Evolutionary conservation across 2,888 invertebrate species (phyloP), one percentile per base, ranked within the genome.

Genomic region (Parnassius apollo): DNA sequence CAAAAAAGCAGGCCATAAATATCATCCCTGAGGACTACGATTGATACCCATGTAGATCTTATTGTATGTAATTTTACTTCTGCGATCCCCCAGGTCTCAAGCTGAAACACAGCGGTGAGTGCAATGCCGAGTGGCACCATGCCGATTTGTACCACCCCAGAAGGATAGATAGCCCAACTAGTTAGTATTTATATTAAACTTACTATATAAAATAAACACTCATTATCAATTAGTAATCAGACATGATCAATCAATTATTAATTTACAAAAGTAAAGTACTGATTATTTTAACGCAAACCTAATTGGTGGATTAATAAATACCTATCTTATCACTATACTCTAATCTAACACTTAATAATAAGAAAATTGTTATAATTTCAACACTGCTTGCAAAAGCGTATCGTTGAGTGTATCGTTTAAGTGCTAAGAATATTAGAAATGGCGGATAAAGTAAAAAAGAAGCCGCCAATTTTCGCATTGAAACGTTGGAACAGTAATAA

Each of bases 381-480:
- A 25, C 25, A 9, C 18, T 22, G 58, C 58, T 62, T 45, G 50
- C 55, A 18, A 51, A 45, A 51, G 25, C 42, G 42, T 42, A 42
- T 25, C 58, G 10, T 54, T 59, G 53, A 60, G 52, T 59, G 48
- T 42, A 11, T 42, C 58, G 18, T 13, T 59, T 42, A 55, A 52
- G 57, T 49, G 50, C 13, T n/a, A 44, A 55, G 62, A 61, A 63
- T 35, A 18, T 46, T 55, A n/a, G 73, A 72, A 66, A 91, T 90
- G 90, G 75, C 86, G 48, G 90, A 91, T 44, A 90, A 88, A 69
- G 68, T 80, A 55, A 90, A 87, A 67, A 89, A 85, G 65, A 88
- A 80, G 55, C 80, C 81, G 2, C 74, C 81, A 9, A 82, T 89
- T 66, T 86, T 90, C 66, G 83, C 73, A 46, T 64, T 90, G n/a